Base-by-base conservation (phyloP, 1,140 invertebrate genomes). In the Brachionus calyciflorus region DNA sequence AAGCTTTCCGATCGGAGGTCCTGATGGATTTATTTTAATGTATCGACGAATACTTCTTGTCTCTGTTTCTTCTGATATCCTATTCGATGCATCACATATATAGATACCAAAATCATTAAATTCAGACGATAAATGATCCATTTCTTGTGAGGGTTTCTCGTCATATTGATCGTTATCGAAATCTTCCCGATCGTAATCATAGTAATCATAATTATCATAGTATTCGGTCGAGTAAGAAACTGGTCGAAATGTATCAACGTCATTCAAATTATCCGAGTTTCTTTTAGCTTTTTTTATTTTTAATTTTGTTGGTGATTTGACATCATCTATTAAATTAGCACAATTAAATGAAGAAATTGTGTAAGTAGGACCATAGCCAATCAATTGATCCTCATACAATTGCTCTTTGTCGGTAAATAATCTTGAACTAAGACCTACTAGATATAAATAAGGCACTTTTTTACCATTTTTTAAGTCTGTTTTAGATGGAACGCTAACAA, bases 281-380 rank as follows among this genome's bases (percentile, higher is more conserved):
- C 60, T 41, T 44, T 37, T 65, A 21, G 10, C 44, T 41, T 21
- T 41, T 41, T 65, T 65, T 4, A 10, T 65, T 41, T 44, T 65
- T 12, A 65, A 14, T 37, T 46, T 65, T 44, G 4, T 44, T 5
- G 6, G 1, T 3, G 21, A n/a, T 26, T 44, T 65, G 19, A 65
- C 4, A n/a, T 65, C 40, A 28, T 41, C 33, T 26, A 37, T 10
- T 10, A 44, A 24, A 26, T 41, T 41, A 14, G 60, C 21, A 51
- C 69, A 73, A 33, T 30, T 49, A 55, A 73, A 73, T 12, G 69
- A 73, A 10, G 69, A 37, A 19, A 73, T 55, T 6, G 51, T 73
- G 12, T 73, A 73, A 17, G 69, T 73, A 10, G 69, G 69, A 2
- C 69, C 69, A 46, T 33, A 51, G 46, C 69, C 69, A 9, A 73